These are phyloP conservation scores for Etia nguti DNA, from an alignment of 2,113 vertebrate genomes.

Conservation along the genomic window DNA sequence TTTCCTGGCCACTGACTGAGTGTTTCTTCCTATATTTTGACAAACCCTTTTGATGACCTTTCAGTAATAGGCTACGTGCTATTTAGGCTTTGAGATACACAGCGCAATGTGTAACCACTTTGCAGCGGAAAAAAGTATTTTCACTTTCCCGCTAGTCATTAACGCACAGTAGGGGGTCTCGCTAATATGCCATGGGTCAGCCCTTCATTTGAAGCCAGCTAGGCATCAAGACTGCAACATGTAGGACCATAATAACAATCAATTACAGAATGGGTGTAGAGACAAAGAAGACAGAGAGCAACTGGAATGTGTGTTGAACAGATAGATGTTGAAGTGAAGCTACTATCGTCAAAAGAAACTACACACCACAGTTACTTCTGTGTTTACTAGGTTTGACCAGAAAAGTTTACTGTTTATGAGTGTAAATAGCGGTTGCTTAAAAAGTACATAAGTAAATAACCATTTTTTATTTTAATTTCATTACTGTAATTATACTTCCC, in stretches of 20 bases:
- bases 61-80: constrained; percentile 41
- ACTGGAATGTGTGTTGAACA: not conserved
- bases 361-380: not conserved
- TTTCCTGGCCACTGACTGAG: constrained; percentile 6
- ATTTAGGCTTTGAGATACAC: constrained; percentile 31
- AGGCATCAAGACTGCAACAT: constrained; percentile 21
- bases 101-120: constrained; percentile 14
- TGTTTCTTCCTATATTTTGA: constrained; percentile 6
- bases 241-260: constrained; percentile 31
- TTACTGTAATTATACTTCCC: constrained; percentile 57
- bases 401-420: constrained; percentile 23
- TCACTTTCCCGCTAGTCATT: constrained; percentile 48
- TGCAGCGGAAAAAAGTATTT: constrained; percentile 19
- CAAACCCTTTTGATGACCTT: constrained; percentile 59
- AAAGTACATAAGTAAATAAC: constrained; percentile 41
- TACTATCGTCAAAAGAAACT: not conserved
- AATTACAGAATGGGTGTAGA: constrained; percentile 16
- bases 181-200: constrained; percentile 48
- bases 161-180: constrained; percentile 52
- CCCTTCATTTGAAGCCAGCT: constrained; percentile 31
- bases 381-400: constrained; percentile 10
- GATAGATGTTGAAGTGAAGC: not conserved
- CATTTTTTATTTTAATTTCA: constrained; percentile 38
- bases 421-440: not conserved
- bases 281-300: not conserved